Percentiles rank a stretch among this genome's conserved stretches.
These are phyloP conservation scores for Agelastica alni DNA, from an alignment of 2,888 invertebrate genomes.

Conservation along the genomic window DNA sequence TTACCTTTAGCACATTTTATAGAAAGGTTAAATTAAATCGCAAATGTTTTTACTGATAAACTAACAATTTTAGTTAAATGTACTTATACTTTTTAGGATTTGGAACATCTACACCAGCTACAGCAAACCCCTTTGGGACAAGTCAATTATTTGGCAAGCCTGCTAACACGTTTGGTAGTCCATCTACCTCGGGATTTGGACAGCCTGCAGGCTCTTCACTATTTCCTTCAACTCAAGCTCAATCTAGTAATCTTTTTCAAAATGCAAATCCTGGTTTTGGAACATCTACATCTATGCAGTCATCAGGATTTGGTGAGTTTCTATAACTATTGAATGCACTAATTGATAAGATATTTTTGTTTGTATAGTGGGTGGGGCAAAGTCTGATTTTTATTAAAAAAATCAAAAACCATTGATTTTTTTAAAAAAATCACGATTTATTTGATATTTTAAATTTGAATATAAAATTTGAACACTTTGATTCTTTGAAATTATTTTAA, in stretches of 20 bases:
- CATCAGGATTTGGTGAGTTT: slow-evolving; percentile 47
- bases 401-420: no score
- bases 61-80: not conserved
- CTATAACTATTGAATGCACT: no score
- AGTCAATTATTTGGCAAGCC: slow-evolving; percentile 58
- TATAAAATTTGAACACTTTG: no score
- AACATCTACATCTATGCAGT: slow-evolving; percentile 61
- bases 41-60: not conserved
- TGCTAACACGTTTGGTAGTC: slow-evolving; percentile 67
- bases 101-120: slow-evolving; percentile 38
- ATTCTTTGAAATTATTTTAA: no score
- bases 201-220: slow-evolving; percentile 57
- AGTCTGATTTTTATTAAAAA: no score
- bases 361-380: no score
- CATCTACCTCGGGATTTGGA: slow-evolving; percentile 71
- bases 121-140: slow-evolving; percentile 48
- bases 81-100: slow-evolving; percentile 39
- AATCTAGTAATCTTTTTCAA: slow-evolving; percentile 66
- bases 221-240: slow-evolving; percentile 62
- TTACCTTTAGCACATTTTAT: no score
- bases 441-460: no score
- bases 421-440: no score
- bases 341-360: no score
- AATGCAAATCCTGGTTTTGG: slow-evolving; percentile 70
- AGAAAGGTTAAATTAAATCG: no score